These are phyloP conservation scores for Oncorhynchus tshawytscha DNA, from an alignment of 2,113 vertebrate genomes.

Conservation along the genomic window DNA sequence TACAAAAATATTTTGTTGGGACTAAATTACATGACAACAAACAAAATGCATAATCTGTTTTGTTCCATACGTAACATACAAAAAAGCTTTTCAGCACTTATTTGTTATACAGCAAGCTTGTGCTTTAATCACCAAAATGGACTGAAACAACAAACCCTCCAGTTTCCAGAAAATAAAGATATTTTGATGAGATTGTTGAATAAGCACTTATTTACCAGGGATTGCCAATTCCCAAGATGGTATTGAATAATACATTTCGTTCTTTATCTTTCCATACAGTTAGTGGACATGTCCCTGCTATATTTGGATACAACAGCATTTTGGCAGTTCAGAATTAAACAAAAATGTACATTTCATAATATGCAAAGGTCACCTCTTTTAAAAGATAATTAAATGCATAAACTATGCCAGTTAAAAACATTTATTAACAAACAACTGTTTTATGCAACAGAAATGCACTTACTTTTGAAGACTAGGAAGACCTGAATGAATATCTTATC, in stretches of 20 bases:
- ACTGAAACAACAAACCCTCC: conserved; percentile 59
- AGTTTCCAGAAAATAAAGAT: conserved; percentile 40
- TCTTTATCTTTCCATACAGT: conserved; percentile 52
- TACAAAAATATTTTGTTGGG: conserved; percentile 68
- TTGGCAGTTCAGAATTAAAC: conserved; percentile 76
- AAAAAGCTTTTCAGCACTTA: conserved; percentile 65
- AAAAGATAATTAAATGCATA: conserved; percentile 72
- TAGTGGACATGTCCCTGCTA: conserved; percentile 66
- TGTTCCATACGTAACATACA: conserved; percentile 62
- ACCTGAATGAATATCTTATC: conserved; percentile 77
- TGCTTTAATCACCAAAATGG: conserved; percentile 69
- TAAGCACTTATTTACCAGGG: conserved; percentile 52
- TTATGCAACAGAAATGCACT: conserved; percentile 92
- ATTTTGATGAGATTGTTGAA: conserved; percentile 56
- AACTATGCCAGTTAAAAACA: conserved; percentile 87
- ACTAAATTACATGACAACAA: conserved; percentile 65
- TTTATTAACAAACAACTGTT: conserved; percentile 89
- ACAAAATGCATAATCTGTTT: conserved; percentile 66
- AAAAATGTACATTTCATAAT: conserved; percentile 63
- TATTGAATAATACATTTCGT: conserved; percentile 43
- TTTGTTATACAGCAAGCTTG: conserved; percentile 70
- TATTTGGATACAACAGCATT: conserved; percentile 66
- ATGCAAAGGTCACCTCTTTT: conserved; percentile 65
- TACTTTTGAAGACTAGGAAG: conserved; percentile 80
- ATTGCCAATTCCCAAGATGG: conserved; percentile 41